A percentile compares a stretch with the other conserved stretches of the same genome.
Evolutionary conservation across 2,888 invertebrate genomes (phyloP).

Genomic region (Eurytoma californica): DNA sequence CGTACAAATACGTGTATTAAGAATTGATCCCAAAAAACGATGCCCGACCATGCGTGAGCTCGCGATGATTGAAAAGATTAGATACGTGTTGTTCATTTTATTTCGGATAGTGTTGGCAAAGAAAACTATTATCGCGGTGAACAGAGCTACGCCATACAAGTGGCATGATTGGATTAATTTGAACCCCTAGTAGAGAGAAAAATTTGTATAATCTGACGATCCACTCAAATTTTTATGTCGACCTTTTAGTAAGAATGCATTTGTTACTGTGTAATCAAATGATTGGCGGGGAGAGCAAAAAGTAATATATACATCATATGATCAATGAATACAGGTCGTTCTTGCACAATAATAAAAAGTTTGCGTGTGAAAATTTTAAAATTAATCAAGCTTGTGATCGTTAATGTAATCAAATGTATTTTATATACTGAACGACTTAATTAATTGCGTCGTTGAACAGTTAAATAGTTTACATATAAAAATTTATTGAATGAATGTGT

Average conservation of each 20-base stretch:
- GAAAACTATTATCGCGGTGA: too few relatives aligned
- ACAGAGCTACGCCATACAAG: too few relatives aligned
- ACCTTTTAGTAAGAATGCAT: background rate
- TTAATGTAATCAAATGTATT: too few relatives aligned
- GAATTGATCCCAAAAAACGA: conserved; percentile 32
- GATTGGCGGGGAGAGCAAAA: background rate
- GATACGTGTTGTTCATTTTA: conserved; percentile 2
- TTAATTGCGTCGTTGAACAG: too few relatives aligned
- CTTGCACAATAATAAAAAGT: too few relatives aligned
- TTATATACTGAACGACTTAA: too few relatives aligned
- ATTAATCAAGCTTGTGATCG: too few relatives aligned
- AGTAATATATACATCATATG: background rate
- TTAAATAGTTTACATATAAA: too few relatives aligned
- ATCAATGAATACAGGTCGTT: background rate
- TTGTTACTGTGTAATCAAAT: background rate
- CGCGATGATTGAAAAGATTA: conserved; percentile 26
- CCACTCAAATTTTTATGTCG: conserved; percentile 24
- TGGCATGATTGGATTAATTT: too few relatives aligned
- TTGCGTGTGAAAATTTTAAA: background rate
- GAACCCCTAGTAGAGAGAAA: background rate
- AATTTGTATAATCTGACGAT: conserved; percentile 11
- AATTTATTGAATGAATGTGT: too few relatives aligned
- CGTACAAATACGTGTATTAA: conserved; percentile 3
- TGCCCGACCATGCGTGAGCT: conserved; percentile 20
- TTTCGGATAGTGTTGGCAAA: background rate